Percentiles rank a stretch among this genome's conserved stretches.
These are phyloP conservation scores for Lithosia quadra DNA, from an alignment of 2,888 invertebrate genomes.

Conservation along the genomic window DNA sequence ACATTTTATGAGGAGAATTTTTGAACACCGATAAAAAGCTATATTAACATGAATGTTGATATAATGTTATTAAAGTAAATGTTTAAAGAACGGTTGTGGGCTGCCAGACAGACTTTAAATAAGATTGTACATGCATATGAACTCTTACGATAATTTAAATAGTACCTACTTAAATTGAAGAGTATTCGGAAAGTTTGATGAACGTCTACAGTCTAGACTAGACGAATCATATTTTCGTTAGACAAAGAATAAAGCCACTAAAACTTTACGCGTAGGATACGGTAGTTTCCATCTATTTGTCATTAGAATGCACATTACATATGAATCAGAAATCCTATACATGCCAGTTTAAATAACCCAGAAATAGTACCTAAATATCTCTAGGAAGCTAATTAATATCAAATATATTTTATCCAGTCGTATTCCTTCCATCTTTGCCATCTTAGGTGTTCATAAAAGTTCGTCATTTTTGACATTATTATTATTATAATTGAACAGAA, in stretches of 20 bases:
- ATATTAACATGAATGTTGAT: not conserved
- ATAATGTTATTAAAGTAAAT: constrained; percentile 14
- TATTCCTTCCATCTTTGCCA: constrained; percentile 23
- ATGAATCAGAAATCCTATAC: constrained; percentile 43
- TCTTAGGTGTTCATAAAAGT: constrained; percentile 12
- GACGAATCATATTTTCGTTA: constrained; percentile 20
- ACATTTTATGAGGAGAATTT: not conserved
- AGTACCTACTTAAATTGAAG: constrained; percentile 16
- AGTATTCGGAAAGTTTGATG: constrained; percentile 34
- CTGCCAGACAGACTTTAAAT: constrained; percentile 12
- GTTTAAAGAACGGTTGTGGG: not conserved
- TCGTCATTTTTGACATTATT: constrained; percentile 1
- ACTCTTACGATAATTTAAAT: constrained; percentile 28
- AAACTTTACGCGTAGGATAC: constrained; percentile 14
- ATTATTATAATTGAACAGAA: constrained; percentile 19
- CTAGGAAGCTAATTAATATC: constrained; percentile 33
- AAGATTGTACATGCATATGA: constrained; percentile 16
- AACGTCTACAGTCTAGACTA: constrained; percentile 37
- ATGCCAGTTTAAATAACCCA: constrained; percentile 30
- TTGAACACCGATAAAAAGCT: not conserved
- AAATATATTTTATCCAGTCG: constrained; percentile 24
- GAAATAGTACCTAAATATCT: constrained; percentile 21
- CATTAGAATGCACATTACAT: constrained; percentile 37
- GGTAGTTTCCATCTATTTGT: constrained; percentile 25
- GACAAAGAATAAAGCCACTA: constrained; percentile 23